Evolutionary conservation across 2,113 vertebrate species (phyloP), one percentile per base, ranked within the genome.

Genomic region (Epinephelus lanceolatus): DNA sequence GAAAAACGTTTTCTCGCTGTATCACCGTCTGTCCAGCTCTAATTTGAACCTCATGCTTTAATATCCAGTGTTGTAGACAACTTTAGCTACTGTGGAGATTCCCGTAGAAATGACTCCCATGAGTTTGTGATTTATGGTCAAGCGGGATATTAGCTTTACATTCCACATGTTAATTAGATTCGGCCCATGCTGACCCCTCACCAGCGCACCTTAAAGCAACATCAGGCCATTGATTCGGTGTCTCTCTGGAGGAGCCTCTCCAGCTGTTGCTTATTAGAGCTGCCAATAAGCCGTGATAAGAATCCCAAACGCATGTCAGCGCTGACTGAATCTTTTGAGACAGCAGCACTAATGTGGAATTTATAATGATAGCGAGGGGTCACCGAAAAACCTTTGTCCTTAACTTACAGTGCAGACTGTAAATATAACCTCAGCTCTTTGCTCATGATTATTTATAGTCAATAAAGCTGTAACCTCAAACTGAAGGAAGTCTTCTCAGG

Each of bases 101-200:
- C 27, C 71, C 45, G 53, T 15, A 62, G 68, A 59, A 81, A 59
- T 17, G n/a, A 45, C 62, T 76, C 61, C 62, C 61, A 59, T 55
- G 62, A 72, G 78, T 66, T 78, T 63, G 21, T 78, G 79, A 88
- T 85, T 89, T 63, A 59, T 19, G 30, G 21, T 60, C 51, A 21
- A 19, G 37, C 55, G 3, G 57, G 59, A 72, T 79, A 66, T 68
- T 59, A 53, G 18, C 27, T 53, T 37, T 52, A 71, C 73, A 76
- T 82, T 85, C 76, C 85, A 76, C 60, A 70, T 75, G 60, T 68
- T 80, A 80, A 89, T 93, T 74, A 59, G 72, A 69, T 81, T 84
- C 1, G 15, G 55, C 56, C 52, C 59, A 23, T 63, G 23, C 63
- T 59, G 55, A 72, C 69, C 81, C 40, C 42, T 40, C 55, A 23